These are phyloP conservation scores for Trachurus trachurus DNA, from an alignment of 2,797 vertebrate species.

Conservation along the genomic window DNA sequence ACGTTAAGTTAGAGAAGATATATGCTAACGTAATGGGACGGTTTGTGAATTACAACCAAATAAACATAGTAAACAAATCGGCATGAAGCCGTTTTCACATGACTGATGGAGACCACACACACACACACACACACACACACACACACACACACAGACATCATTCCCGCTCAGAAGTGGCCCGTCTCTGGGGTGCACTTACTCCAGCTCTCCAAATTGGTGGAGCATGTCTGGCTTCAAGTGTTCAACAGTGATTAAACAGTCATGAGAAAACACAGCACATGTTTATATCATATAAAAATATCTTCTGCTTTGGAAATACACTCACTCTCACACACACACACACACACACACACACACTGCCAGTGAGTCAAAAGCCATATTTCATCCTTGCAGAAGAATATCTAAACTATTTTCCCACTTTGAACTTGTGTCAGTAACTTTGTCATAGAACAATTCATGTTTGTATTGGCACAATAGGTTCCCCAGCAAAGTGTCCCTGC, in stretches of 20 bases:
- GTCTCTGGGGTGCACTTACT: conserved; percentile 56
- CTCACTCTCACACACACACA: no score
- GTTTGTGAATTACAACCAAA: conserved; percentile 43
- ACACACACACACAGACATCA: conserved; percentile 11
- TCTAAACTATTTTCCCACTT: conserved; percentile 5
- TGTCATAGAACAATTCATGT: conserved; percentile 41
- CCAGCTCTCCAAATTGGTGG: conserved; percentile 38
- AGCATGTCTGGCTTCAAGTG: conserved; percentile 53
- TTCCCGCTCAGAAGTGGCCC: conserved; percentile 33
- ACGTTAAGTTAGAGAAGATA: conserved; percentile 34
- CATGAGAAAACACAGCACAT: conserved; percentile 31
- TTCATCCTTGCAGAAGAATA: conserved; percentile 24
- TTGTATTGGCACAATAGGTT: conserved; percentile 45
- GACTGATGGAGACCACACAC: conserved; percentile 49
- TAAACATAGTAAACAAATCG: conserved; percentile 60
- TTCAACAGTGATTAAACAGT: conserved; percentile 48
- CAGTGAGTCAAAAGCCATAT: conserved; percentile 21
- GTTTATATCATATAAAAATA: conserved; percentile 27
- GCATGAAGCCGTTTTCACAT: conserved; percentile 61
- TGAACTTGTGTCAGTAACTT: conserved; percentile 25
- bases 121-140: background rate
- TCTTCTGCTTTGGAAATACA: background rate
- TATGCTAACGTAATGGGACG: conserved; percentile 17
- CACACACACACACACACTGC: background rate
- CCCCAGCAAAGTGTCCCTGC: conserved; percentile 47